Evolutionary conservation across 2,113 vertebrate genomes (phyloP).

Genomic region (Myodes glareolus): DNA sequence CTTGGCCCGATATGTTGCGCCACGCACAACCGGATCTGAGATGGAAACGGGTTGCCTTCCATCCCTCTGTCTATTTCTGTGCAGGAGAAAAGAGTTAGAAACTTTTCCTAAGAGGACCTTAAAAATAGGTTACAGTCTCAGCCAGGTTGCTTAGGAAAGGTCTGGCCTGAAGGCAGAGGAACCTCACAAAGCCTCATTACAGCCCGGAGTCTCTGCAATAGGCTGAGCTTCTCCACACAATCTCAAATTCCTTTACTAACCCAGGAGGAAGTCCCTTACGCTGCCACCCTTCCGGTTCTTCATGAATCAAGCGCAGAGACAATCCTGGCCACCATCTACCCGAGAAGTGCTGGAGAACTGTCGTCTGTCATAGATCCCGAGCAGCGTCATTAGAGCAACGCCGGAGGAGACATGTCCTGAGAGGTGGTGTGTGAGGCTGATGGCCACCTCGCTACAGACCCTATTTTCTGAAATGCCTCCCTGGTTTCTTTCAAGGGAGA

Average conservation of each 20-base stretch:
- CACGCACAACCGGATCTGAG: neutral
- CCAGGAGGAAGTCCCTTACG: slow-evolving; percentile 8
- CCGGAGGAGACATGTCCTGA: slow-evolving; percentile 14
- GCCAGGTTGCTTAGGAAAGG: slow-evolving; percentile 32
- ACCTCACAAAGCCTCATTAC: slow-evolving; percentile 59
- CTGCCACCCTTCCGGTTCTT: neutral
- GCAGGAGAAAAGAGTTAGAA: neutral
- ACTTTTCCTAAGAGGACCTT: slow-evolving; percentile 48
- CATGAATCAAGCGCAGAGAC: slow-evolving; percentile 29
- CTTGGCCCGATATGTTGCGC: slow-evolving; percentile 8
- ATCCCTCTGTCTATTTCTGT: neutral
- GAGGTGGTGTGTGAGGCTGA: slow-evolving; percentile 38
- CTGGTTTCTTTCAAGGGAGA: slow-evolving; percentile 69
- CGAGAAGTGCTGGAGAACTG: slow-evolving; percentile 20
- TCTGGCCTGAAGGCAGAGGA: slow-evolving; percentile 56
- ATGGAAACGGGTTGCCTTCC: neutral
- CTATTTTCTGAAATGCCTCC: slow-evolving; percentile 52
- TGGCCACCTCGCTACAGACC: slow-evolving; percentile 36
- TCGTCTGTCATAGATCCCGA: neutral
- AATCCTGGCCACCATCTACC: neutral
- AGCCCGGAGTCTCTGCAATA: slow-evolving; percentile 28
- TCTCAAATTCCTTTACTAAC: slow-evolving; percentile 57
- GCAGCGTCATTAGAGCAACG: slow-evolving; percentile 44
- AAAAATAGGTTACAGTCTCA: slow-evolving; percentile 42
- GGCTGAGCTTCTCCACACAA: slow-evolving; percentile 1